These are phyloP conservation scores for Marisa cornuarietis DNA, from an alignment of 1,140 invertebrate genomes.

Conservation along the genomic window DNA sequence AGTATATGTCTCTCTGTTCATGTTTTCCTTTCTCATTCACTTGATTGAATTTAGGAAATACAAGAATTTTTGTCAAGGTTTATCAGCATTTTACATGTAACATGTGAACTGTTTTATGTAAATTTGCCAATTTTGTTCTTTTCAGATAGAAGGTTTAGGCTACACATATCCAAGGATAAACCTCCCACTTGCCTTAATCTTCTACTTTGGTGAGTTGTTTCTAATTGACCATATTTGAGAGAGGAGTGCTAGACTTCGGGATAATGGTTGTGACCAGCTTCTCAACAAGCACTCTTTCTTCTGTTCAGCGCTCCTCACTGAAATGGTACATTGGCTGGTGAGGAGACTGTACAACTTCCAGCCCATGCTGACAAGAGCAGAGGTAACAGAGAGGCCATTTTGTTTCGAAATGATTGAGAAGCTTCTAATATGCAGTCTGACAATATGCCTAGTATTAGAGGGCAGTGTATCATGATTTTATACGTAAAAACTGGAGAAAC, in stretches of 20 bases:
- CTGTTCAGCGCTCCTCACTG: conserved; percentile 55
- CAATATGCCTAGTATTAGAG: too few relatives aligned
- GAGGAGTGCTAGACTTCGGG: too few relatives aligned
- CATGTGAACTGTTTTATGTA: neutral
- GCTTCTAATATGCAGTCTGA: too few relatives aligned
- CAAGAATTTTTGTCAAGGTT: too few relatives aligned
- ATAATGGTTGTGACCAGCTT: neutral
- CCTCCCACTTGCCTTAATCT: conserved; percentile 53
- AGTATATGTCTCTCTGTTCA: too few relatives aligned
- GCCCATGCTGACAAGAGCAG: conserved; percentile 63
- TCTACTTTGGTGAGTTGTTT: conserved; percentile 57
- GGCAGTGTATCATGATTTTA: too few relatives aligned
- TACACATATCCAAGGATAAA: conserved; percentile 56
- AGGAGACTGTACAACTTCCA: conserved; percentile 62
- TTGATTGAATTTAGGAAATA: too few relatives aligned
- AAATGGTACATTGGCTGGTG: conserved; percentile 55
- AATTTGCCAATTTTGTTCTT: conserved; percentile 25
- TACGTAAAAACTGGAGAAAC: too few relatives aligned
- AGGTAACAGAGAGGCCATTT: conserved; percentile 46
- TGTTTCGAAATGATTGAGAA: neutral
- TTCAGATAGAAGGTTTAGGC: conserved; percentile 62
- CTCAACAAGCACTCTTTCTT: neutral
- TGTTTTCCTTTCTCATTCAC: too few relatives aligned
- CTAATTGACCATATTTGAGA: too few relatives aligned
- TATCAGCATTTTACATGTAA: too few relatives aligned